These are phyloP conservation scores for Lucinisca nassula DNA, from an alignment of 2,888 invertebrate species.

Conservation along the genomic window DNA sequence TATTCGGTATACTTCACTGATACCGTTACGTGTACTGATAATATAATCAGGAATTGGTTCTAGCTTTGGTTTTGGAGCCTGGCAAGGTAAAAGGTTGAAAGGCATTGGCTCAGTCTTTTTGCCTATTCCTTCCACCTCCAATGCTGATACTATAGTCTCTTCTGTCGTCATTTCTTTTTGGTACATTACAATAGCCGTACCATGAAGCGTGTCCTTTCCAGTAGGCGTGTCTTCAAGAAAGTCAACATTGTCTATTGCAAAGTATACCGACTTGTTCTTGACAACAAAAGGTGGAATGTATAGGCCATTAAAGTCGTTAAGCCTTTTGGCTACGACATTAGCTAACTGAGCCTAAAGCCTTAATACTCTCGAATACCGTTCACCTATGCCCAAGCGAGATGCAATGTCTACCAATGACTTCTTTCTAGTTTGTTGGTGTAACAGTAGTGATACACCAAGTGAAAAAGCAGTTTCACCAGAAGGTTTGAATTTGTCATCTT, in stretches of 20 bases:
- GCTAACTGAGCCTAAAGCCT: background rate
- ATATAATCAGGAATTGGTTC: background rate
- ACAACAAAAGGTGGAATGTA: conserved; percentile 16
- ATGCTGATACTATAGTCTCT: background rate
- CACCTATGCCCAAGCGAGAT: background rate
- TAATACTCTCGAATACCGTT: background rate
- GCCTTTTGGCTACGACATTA: background rate
- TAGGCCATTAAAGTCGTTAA: background rate
- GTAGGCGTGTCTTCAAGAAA: conserved; percentile 7
- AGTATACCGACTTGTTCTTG: background rate
- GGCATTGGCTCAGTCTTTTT: background rate
- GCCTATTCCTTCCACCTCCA: background rate
- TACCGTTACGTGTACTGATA: background rate
- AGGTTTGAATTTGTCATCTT: background rate
- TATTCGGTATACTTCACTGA: conserved; percentile 6
- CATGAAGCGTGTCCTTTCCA: background rate
- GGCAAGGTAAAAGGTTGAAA: background rate
- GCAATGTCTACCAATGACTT: background rate
- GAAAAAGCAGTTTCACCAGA: conserved; percentile 2
- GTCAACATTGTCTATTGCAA: conserved; percentile 14
- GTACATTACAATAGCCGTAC: background rate
- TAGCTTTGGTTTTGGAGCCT: background rate
- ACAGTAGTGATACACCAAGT: background rate
- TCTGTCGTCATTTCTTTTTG: background rate
- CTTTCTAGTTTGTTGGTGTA: background rate